Percentiles rank a stretch among this genome's conserved stretches.
These are phyloP conservation scores for Periparus ater DNA, from an alignment of 2,797 vertebrate species.

Conservation along the genomic window DNA sequence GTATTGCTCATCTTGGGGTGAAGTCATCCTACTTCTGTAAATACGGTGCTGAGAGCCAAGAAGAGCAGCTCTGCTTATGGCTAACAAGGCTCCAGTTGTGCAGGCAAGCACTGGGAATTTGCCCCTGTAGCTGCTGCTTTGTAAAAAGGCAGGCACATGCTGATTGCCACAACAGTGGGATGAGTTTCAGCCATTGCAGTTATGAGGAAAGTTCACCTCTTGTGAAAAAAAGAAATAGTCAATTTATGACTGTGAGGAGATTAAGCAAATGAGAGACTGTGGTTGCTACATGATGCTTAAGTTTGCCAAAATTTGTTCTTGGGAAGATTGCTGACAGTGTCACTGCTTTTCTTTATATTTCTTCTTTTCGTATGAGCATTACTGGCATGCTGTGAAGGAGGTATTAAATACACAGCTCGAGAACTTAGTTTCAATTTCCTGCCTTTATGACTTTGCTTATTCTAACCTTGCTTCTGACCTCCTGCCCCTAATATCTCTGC, in stretches of 20 bases:
- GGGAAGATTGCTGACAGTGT: background rate
- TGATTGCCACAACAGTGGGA: background rate
- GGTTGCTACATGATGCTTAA: background rate
- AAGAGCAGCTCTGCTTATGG: background rate
- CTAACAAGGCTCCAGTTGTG: background rate
- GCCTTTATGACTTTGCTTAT: background rate
- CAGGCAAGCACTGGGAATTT: background rate
- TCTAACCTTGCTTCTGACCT: background rate
- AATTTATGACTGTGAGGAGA: background rate
- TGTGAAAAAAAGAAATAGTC: background rate
- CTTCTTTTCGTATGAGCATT: background rate
- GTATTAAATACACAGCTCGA: background rate
- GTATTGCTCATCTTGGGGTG: slow-evolving; percentile 28
- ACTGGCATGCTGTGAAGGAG: background rate
- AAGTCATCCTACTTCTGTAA: background rate
- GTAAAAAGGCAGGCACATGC: background rate
- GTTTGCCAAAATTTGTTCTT: background rate
- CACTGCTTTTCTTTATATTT: background rate
- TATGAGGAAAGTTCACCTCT: background rate
- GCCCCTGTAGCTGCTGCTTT: background rate
- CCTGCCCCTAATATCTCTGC: background rate
- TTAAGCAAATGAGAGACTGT: background rate
- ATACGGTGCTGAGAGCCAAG: background rate
- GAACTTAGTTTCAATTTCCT: slow-evolving; percentile 12
- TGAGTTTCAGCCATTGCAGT: background rate